Evolutionary conservation across 2,888 invertebrate species (phyloP).

Genomic region (Ligdia adustata): DNA sequence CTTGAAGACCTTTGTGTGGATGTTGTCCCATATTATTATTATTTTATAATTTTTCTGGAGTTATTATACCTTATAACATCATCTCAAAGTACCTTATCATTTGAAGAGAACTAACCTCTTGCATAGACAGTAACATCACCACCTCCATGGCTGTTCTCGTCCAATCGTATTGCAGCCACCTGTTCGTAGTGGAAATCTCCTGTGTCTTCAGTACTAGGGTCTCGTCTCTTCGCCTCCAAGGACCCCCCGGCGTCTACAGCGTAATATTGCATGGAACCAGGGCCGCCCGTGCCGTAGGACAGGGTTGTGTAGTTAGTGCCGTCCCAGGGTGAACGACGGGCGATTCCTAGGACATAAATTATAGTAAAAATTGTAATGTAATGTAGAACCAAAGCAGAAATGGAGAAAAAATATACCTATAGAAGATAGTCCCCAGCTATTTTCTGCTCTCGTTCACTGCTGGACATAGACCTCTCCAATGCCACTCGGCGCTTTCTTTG

Average conservation of each 20-base stretch:
- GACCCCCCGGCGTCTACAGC: conserved; percentile 51
- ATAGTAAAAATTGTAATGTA: no score
- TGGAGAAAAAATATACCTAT: no score
- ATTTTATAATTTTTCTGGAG: no score
- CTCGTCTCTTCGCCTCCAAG: conserved; percentile 74
- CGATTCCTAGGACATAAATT: conserved; percentile 81
- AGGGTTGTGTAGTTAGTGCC: conserved; percentile 89
- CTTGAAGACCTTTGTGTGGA: no score
- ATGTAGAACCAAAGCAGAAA: no score
- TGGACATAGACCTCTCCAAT: no score
- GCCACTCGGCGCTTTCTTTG: no score
- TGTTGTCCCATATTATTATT: no score
- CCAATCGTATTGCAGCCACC: conserved; percentile 87
- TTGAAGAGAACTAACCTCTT: conserved; percentile 74
- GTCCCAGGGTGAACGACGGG: conserved; percentile 85
- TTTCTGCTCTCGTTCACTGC: no score
- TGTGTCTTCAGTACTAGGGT: conserved; percentile 85
- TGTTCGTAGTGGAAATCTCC: conserved; percentile 88
- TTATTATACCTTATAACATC: no score
- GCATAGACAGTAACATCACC: conserved; percentile 95
- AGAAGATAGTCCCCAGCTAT: no score
- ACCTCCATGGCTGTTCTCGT: conserved; percentile 92
- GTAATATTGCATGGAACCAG: conserved; percentile 85
- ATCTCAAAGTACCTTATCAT: no score
- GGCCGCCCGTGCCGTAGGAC: conserved; percentile 90